Evolutionary conservation across 2,888 invertebrate species (phyloP).

Genomic region (Isotomurus palustris): DNA sequence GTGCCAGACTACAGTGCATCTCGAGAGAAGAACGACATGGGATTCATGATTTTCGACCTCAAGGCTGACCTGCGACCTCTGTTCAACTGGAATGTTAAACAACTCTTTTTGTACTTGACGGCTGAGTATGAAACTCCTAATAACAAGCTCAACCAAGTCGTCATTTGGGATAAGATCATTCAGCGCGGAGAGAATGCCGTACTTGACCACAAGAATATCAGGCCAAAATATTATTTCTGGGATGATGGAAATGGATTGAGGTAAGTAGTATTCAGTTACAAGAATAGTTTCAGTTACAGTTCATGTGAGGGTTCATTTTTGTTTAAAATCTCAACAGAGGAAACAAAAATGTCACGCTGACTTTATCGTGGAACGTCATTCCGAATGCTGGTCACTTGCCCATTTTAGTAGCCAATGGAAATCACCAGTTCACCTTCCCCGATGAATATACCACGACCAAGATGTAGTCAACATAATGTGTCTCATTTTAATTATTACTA

Average conservation of each 20-base stretch:
- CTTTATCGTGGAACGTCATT: constrained; percentile 96
- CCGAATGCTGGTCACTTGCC: constrained; percentile 96
- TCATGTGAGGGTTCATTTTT: not conserved
- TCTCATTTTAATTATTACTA: too few relatives aligned
- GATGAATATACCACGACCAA: constrained; percentile 71
- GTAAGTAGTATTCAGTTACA: constrained; percentile 53
- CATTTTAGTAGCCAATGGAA: constrained; percentile 74
- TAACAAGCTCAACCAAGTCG: constrained; percentile 88
- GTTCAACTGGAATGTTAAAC: constrained; percentile 99
- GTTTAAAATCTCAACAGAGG: constrained; percentile 60
- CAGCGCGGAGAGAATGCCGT: constrained; percentile 88
- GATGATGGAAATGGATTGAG: constrained; percentile 96
- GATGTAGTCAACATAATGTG: constrained; percentile 55
- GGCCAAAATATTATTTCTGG: constrained; percentile 99
- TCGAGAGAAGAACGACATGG: constrained; percentile 90
- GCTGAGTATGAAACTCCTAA: constrained; percentile 88
- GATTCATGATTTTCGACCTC: constrained; percentile 89
- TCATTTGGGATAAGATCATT: constrained; percentile 98
- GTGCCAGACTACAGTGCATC: constrained; percentile 93
- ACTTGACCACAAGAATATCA: constrained; percentile 86
- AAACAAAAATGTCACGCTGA: constrained; percentile 88
- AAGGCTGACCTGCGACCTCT: constrained; percentile 84
- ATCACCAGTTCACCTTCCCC: constrained; percentile 86
- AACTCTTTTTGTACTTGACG: constrained; percentile 91
- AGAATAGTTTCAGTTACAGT: not conserved